Conservation (phyloP, 1,140 invertebrate species). For the Trichonephila clavata region DNA sequence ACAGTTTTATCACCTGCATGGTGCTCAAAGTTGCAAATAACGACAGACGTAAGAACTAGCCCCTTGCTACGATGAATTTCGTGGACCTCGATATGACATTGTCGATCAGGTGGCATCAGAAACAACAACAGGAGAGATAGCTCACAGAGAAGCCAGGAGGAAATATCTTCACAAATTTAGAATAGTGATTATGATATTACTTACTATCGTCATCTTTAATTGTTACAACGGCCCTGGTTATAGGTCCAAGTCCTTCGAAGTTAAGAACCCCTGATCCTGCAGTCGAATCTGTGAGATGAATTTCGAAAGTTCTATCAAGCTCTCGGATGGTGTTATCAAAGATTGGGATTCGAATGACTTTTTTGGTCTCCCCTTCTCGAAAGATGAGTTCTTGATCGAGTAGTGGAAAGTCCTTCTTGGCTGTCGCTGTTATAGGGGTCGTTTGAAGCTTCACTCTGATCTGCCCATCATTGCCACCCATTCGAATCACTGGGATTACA, state of each 20-base stretch:
- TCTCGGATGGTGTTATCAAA: constrained; percentile 15
- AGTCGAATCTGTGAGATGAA: not conserved
- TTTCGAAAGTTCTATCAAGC: not conserved
- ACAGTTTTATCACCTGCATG: no score
- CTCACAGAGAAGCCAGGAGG: no score
- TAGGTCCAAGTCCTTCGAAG: constrained; percentile 1
- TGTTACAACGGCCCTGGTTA: not conserved
- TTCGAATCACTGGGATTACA: not conserved
- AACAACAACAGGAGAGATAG: no score
- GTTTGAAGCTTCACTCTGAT: not conserved
- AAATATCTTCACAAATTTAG: no score
- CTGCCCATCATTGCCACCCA: constrained; percentile 15
- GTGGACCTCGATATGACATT: no score
- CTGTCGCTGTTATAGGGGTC: not conserved
- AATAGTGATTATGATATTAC: not conserved
- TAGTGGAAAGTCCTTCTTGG: not conserved
- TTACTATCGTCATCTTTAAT: constrained; percentile 82
- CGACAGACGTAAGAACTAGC: no score
- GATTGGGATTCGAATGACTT: not conserved
- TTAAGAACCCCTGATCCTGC: constrained; percentile 9
- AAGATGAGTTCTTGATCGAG: not conserved
- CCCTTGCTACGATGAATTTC: no score
- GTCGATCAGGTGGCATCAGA: no score
- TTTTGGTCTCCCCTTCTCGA: not conserved
- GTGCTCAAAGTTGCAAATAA: no score